Conservation (phyloP, 2,888 invertebrate species). For the Nebria brevicollis region DNA sequence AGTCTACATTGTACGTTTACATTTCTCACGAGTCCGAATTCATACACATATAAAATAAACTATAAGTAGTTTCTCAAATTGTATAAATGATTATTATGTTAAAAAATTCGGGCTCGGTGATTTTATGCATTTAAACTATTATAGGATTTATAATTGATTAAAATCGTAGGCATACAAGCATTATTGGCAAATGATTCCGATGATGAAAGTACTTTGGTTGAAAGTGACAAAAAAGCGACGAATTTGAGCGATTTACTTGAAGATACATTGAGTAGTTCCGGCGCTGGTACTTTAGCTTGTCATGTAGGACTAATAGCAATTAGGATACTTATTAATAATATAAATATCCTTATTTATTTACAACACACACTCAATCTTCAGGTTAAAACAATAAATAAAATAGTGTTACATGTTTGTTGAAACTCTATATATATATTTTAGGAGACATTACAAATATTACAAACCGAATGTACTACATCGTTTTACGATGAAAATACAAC, state of each 20-base stretch:
- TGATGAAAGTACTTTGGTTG: constrained; percentile 39
- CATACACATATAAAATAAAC: neutral
- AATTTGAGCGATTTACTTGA: constrained; percentile 50
- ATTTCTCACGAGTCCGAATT: neutral
- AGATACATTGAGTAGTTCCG: constrained; percentile 47
- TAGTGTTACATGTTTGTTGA: neutral
- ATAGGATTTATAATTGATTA: neutral
- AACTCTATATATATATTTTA: constrained; percentile 27
- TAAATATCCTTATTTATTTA: constrained; percentile 50
- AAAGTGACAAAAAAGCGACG: constrained; percentile 41
- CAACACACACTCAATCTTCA: constrained; percentile 50
- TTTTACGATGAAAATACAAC: constrained; percentile 29
- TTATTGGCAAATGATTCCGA: constrained; percentile 30
- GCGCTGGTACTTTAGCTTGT: constrained; percentile 44
- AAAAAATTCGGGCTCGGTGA: neutral
- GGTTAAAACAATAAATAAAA: constrained; percentile 45
- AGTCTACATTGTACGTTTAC: constrained; percentile 33
- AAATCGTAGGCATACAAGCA: constrained; percentile 14
- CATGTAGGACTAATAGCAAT: constrained; percentile 50
- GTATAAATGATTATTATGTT: neutral
- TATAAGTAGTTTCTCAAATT: neutral
- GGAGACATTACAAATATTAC: constrained; percentile 47
- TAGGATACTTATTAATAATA: constrained; percentile 50
- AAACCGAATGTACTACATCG: constrained; percentile 37
- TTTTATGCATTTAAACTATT: neutral